Conservation (phyloP, 2,113 vertebrate genomes). For the Chauna torquata region DNA sequence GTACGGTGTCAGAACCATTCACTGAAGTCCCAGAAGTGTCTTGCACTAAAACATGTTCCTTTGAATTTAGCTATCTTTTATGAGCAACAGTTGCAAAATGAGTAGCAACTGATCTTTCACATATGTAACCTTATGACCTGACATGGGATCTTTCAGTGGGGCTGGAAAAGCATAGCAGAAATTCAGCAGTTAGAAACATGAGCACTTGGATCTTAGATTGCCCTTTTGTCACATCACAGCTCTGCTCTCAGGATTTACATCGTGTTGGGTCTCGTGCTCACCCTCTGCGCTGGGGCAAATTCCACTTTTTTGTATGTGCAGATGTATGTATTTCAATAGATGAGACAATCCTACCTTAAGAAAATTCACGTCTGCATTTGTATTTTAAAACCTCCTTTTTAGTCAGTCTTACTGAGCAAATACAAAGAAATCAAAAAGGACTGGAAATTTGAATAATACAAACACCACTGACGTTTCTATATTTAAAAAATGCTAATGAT, state of each 20-base stretch:
- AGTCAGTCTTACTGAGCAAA: neutral
- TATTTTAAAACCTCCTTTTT: neutral
- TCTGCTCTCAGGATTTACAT: neutral
- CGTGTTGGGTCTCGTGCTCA: neutral
- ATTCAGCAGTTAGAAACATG: neutral
- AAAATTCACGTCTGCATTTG: neutral
- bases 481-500: fast-evolving
- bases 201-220: neutral
- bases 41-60: neutral
- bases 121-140: neutral
- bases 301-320: too few relatives aligned
- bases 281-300: fast-evolving
- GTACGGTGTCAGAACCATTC: neutral
- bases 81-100: neutral
- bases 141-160: neutral
- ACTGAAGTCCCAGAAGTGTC: neutral
- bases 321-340: fast-evolving
- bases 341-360: fast-evolving
- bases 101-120: neutral
- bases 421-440: neutral
- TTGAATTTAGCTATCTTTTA: neutral
- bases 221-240: neutral
- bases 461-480: neutral
- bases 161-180: neutral
- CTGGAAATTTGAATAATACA: neutral